These are phyloP conservation scores for Siniperca undulata DNA, from an alignment of 2,797 vertebrate genomes.

Conservation along the genomic window DNA sequence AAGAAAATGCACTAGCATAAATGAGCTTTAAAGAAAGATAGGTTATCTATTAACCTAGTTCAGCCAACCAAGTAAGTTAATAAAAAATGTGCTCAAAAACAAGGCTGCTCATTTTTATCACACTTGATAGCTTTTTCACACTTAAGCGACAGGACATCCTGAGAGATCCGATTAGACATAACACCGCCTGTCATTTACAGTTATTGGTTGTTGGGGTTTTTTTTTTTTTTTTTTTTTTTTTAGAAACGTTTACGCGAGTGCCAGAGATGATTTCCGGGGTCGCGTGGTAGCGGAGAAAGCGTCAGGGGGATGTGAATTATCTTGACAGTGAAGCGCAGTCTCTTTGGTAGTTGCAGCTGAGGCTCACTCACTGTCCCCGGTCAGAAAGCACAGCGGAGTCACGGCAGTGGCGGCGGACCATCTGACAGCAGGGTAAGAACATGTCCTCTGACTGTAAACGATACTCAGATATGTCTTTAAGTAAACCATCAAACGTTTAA, in stretches of 20 bases:
- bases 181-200: background rate
- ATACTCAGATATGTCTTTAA: background rate
- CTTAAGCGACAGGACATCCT: background rate
- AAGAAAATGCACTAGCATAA: too few relatives aligned
- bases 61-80: background rate
- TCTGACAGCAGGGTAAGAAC: slow-evolving; percentile 63
- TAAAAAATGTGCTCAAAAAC: background rate
- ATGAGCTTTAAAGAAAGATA: background rate
- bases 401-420: slow-evolving; percentile 31
- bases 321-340: slow-evolving; percentile 51
- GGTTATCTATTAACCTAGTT: background rate
- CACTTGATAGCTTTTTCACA: fast-evolving
- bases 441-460: background rate
- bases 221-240: too few relatives aligned
- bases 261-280: slow-evolving; percentile 50
- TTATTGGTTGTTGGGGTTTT: too few relatives aligned
- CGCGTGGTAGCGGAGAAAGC: background rate
- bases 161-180: background rate
- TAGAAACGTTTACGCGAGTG: background rate
- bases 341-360: slow-evolving; percentile 46
- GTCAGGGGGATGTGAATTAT: slow-evolving; percentile 50
- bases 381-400: slow-evolving; percentile 47
- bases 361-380: slow-evolving; percentile 33
- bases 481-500: too few relatives aligned
- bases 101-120: background rate